Percentiles rank a stretch among this genome's conserved stretches.
Conservation (phyloP, 2,888 invertebrate genomes). For the Eilema caniola region DNA sequence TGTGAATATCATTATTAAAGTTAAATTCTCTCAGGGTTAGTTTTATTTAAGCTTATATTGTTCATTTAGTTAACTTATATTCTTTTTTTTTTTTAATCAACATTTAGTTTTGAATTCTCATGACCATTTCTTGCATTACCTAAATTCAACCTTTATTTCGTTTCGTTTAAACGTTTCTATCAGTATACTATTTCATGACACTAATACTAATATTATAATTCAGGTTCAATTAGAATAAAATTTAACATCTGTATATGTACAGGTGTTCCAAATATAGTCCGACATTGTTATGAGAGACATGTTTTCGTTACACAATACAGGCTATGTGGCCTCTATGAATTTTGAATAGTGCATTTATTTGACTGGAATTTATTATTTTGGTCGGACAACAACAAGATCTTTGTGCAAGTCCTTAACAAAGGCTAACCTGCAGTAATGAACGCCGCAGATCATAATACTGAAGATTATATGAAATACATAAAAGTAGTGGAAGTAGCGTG, state of each 20-base stretch:
- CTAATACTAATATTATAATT: conserved; percentile 18
- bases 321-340: conserved; percentile 17
- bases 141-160: neutral
- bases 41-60: too few species aligned
- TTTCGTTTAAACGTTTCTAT: neutral
- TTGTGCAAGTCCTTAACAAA: neutral
- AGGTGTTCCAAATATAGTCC: conserved; percentile 39
- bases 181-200: conserved; percentile 21
- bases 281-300: conserved; percentile 33
- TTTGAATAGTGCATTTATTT: conserved; percentile 10
- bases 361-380: conserved; percentile 2
- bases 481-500: too few species aligned
- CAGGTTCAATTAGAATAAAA: conserved; percentile 41
- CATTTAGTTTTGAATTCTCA: too few species aligned
- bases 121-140: neutral
- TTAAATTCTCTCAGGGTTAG: too few species aligned
- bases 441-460: neutral
- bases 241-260: conserved; percentile 37
- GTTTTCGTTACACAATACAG: conserved; percentile 30
- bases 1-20: too few species aligned
- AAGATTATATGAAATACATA: too few species aligned
- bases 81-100: too few species aligned
- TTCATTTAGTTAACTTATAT: too few species aligned
- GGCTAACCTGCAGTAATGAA: neutral
- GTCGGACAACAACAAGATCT: neutral